These are phyloP conservation scores for Microchrysa polita DNA, from an alignment of 2,888 invertebrate species.

Conservation along the genomic window DNA sequence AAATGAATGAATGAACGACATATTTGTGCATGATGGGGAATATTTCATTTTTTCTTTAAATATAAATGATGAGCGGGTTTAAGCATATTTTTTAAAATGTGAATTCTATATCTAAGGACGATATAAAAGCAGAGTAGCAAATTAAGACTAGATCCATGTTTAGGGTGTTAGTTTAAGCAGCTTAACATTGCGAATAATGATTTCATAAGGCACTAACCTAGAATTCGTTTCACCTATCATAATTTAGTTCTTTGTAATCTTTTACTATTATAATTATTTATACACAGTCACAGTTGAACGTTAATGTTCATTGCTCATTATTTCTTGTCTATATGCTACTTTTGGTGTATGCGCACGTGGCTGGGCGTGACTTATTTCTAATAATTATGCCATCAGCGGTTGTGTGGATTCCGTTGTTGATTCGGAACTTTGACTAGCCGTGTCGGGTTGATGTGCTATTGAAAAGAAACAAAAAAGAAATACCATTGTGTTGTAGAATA, in stretches of 20 bases:
- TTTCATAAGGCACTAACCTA: slow-evolving; percentile 28
- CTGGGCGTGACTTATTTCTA: no score
- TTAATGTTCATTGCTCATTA: slow-evolving; percentile 15
- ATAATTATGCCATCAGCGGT: slow-evolving; percentile 30
- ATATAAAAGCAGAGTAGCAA: no score
- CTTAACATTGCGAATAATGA: background rate
- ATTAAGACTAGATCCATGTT: background rate
- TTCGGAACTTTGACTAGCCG: slow-evolving; percentile 35
- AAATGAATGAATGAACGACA: background rate
- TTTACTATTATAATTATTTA: background rate
- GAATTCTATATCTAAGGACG: background rate
- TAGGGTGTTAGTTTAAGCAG: background rate
- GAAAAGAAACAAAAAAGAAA: background rate
- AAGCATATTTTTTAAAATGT: background rate
- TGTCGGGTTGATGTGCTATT: slow-evolving; percentile 34
- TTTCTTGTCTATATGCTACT: slow-evolving; percentile 25
- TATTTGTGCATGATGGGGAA: background rate
- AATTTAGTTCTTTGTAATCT: no score
- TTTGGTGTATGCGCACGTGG: slow-evolving; percentile 4
- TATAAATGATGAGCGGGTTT: no score
- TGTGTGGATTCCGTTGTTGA: slow-evolving; percentile 23
- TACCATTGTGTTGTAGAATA: no score
- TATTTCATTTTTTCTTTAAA: slow-evolving; percentile 1
- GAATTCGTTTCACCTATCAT: background rate
- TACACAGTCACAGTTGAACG: slow-evolving; percentile 17